Conservation (phyloP, 2,888 invertebrate species). For the Lepidochrysops patricia region DNA sequence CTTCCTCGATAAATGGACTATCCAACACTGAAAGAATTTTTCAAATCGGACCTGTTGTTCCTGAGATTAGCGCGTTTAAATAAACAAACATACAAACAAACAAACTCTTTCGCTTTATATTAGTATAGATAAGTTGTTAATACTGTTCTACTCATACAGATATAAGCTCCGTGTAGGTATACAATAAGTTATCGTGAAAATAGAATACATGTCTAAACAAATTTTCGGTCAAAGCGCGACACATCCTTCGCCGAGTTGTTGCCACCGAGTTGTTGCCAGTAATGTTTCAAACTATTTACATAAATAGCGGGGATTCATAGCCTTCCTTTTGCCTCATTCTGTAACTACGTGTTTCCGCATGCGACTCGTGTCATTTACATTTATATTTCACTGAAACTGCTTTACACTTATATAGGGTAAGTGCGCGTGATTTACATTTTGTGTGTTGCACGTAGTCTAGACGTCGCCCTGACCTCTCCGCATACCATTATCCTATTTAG, state of each 20-base stretch:
- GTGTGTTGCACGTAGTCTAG: background rate
- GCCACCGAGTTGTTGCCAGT: background rate
- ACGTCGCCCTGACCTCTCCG: background rate
- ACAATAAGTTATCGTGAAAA: background rate
- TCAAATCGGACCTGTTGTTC: too few relatives aligned
- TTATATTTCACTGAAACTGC: constrained; percentile 5
- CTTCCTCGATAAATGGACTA: too few relatives aligned
- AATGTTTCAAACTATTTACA: constrained; percentile 5
- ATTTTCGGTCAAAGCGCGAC: background rate
- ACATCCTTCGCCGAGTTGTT: background rate
- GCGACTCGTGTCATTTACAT: background rate
- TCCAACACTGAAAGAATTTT: too few relatives aligned
- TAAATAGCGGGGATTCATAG: constrained; percentile 1
- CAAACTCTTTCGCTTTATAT: too few relatives aligned
- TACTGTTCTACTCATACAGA: too few relatives aligned
- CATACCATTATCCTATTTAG: background rate
- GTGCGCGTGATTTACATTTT: background rate
- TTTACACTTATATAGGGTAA: constrained; percentile 1
- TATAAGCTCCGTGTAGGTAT: background rate
- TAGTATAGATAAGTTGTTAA: too few relatives aligned
- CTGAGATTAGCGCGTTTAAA: too few relatives aligned
- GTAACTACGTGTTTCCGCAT: background rate
- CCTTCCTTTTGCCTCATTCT: constrained; percentile 3
- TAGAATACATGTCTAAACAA: background rate
- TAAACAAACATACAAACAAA: too few relatives aligned